A percentile compares a stretch with the other conserved stretches of the same genome.
These are phyloP conservation scores for Drosophila falleni DNA, from an alignment of 2,888 invertebrate species.

Conservation along the genomic window DNA sequence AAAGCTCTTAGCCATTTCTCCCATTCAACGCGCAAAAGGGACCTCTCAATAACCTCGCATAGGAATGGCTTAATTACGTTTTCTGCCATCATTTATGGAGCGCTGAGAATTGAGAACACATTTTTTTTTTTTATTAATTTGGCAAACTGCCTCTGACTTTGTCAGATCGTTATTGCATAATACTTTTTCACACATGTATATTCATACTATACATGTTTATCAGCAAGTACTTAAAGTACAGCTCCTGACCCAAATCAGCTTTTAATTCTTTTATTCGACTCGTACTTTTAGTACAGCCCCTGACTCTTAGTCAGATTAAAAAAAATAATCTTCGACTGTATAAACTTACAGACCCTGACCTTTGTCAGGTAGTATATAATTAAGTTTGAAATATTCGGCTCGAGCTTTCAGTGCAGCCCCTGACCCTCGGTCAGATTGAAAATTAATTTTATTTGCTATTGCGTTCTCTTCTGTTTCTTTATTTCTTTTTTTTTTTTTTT, in stretches of 20 bases:
- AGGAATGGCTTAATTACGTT: neutral
- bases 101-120: neutral
- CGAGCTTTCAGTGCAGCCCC: neutral
- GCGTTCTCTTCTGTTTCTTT: neutral
- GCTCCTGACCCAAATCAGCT: too few species aligned
- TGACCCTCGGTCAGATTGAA: neutral
- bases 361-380: too few species aligned
- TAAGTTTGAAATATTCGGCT: neutral
- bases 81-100: neutral
- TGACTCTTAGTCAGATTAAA: too few species aligned
- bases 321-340: too few species aligned
- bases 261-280: too few species aligned
- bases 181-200: too few species aligned
- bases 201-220: too few species aligned
- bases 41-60: neutral
- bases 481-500: too few species aligned
- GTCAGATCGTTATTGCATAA: neutral
- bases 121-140: neutral
- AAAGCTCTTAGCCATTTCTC: constrained; percentile 2
- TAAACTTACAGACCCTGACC: too few species aligned
- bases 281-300: too few species aligned
- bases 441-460: neutral
- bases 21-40: neutral
- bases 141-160: constrained; percentile 3
- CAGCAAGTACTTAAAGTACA: too few species aligned